A percentile compares a stretch with the other conserved stretches of the same genome.
Conservation (phyloP, 2,888 invertebrate species). For the Synergus gifuensis region DNA sequence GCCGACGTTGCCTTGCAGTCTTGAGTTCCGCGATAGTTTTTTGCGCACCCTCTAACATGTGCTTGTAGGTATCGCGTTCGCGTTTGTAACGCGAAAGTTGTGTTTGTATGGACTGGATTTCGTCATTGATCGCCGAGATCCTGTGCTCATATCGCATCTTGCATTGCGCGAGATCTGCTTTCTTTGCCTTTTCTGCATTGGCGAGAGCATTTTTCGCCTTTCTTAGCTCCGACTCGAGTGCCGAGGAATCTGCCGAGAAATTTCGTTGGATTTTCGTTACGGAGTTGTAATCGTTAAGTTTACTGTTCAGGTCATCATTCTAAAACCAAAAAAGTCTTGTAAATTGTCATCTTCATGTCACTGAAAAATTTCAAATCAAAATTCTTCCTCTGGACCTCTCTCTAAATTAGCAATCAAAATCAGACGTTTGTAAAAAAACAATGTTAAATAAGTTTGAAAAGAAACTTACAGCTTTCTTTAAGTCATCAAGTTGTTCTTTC, state of each 20-base stretch:
- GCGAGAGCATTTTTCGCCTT: slow-evolving; percentile 83
- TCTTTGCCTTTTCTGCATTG: slow-evolving; percentile 85
- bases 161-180: slow-evolving; percentile 88
- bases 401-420: background rate
- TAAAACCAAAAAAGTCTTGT: slow-evolving; percentile 64
- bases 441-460: slow-evolving; percentile 34
- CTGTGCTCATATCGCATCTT: slow-evolving; percentile 92
- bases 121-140: slow-evolving; percentile 88
- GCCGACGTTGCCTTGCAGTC: slow-evolving; percentile 72
- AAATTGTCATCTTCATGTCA: slow-evolving; percentile 34
- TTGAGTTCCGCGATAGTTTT: slow-evolving; percentile 90
- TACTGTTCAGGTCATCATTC: slow-evolving; percentile 89
- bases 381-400: background rate
- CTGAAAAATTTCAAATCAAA: slow-evolving; percentile 22
- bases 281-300: slow-evolving; percentile 91
- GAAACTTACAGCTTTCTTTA: slow-evolving; percentile 81
- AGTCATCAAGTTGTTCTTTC: slow-evolving; percentile 86
- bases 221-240: slow-evolving; percentile 87
- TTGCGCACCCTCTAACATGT: slow-evolving; percentile 93
- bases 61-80: slow-evolving; percentile 93
- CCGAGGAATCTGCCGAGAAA: slow-evolving; percentile 86
- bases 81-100: slow-evolving; percentile 89
- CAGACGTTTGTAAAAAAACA: background rate
- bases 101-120: slow-evolving; percentile 89
- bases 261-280: slow-evolving; percentile 90